phyloP scores from a whole-genome alignment of 1,140 invertebrate species.

The Ericerus pela region DNA sequence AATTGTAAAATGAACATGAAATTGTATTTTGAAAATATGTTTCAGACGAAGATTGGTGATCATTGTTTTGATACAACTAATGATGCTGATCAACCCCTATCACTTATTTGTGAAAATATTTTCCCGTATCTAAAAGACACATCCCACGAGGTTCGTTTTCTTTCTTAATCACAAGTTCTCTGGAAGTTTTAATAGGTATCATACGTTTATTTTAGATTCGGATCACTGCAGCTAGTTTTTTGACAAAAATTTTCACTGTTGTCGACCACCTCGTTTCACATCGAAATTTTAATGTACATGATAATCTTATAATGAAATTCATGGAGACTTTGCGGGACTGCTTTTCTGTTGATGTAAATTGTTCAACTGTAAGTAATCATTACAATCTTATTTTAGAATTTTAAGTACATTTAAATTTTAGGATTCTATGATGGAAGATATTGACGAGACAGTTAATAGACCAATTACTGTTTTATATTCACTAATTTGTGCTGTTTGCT shows the following conservation, averaged over 20 bases:
- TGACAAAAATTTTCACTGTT: not conserved
- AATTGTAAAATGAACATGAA: too few species aligned
- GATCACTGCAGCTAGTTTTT: not conserved
- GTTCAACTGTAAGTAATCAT: too few species aligned
- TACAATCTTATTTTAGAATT: too few species aligned
- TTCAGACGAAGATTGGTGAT: too few species aligned
- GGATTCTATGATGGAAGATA: not conserved
- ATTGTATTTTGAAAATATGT: too few species aligned
- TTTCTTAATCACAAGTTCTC: not conserved
- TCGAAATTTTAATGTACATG: too few species aligned
- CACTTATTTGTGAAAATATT: not conserved
- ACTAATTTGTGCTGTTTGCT: not conserved
- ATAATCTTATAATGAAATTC: not conserved
- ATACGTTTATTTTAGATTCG: not conserved
- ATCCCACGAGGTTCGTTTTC: not conserved
- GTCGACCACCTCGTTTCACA: too few species aligned
- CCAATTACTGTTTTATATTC: not conserved
- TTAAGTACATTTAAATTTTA: too few species aligned
- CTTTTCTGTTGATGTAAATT: not conserved
- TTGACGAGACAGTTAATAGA: not conserved
- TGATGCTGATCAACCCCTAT: too few species aligned
- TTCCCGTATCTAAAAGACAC: not conserved
- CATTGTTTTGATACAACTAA: too few species aligned
- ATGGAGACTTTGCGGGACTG: not conserved
- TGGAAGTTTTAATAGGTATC: not conserved